Base-by-base conservation (phyloP, 64 coral and sea anemone genomes). In the Exaiptasia diaphana region DNA sequence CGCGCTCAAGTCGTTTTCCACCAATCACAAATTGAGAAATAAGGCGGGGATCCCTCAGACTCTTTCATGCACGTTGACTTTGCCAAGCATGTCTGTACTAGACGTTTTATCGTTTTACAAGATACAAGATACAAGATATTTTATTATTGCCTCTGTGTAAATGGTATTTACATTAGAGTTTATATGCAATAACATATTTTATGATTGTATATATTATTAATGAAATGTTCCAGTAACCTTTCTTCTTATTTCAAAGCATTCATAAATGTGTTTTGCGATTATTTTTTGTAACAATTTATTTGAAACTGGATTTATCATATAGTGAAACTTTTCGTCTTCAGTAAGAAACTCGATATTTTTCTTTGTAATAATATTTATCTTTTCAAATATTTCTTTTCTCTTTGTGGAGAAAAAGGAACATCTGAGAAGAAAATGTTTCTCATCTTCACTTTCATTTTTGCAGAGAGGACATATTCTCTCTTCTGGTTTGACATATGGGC, bases 401-500 rank as follows among this genome's bases (percentile, higher is more conserved):
- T 46, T 46, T 46, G 43, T 46, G 6, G 43, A 46, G 43, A 46
- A 77, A 57, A 57, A 18, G 14, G 74, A 42, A 53, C 74, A 77
- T 56, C 48, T 77, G 38, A 74, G 42, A 15, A 74, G 33, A 74
- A 74, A 74, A 44, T 74, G 71, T 10, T 20, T 74, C 25, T 74
- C 74, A 26, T 77, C 31, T 77, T 77, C 74, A 15, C 25, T 77
- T 77, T 77, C 74, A 18, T 77, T 53, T 21, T 77, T 77, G 38
- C 74, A 77, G 22, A 15, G 41, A 24, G 14, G 26, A 36, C 48
- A 77, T 55, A 75, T 46, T 75, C 71, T 75, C 5, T 75, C 38
- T 75, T 75, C 71, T 75, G 37, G 37, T 46, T 20, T 75, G 21
- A 75, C 71, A 23, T 46, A 57, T 79, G 75, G 75, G 23, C 75